Evolutionary conservation across 2,888 invertebrate genomes (phyloP), one percentile per base, ranked within the genome.

Genomic region (Cremastinae sp.): DNA sequence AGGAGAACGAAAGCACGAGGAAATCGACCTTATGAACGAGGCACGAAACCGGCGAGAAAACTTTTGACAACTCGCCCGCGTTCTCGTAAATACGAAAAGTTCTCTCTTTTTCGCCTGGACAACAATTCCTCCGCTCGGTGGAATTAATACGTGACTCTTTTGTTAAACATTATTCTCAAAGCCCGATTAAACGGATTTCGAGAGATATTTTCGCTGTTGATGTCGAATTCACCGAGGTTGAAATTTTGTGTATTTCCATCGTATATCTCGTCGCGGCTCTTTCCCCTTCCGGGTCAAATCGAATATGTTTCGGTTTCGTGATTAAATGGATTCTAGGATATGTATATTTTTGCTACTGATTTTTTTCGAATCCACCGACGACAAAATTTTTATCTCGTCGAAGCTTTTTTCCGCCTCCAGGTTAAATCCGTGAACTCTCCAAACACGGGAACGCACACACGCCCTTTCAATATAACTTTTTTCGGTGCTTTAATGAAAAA

Each of bases 81-180:
- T 66, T 59, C 59, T n/a, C 56, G 51, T 58, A 49, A 35, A 22
- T 58, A 58, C 28, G 58, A 66, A 66, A 61, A 66, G 20, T 59
- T 58, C 4, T 35, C 35, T 55, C 37, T 53, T 53, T n/a, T 28
- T 22, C 22, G 45, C 61, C 10, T 12, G 22, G 20, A 51, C 18
- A 22, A 5, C 43, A n/a, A 59, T 37, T 39, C 39, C 7, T 10
- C 49, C 22, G 3, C 18, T 43, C 43, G 47, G 35, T 22, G 12
- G 0, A 14, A 53, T n/a, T n/a, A 28, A 35, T 53, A 35, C 35
- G 16, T 49, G 18, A n/a, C 9, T 39, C 14, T 20, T 45, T 28
- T 41, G n/a, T 16, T 20, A 56, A 28, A 16, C 22, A 53, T 22
- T 43, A 53, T 59, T 41, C 69, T 61, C 41, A 35, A 18, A 49